A percentile compares a stretch with the other conserved stretches of the same genome.
These are phyloP conservation scores for Noctilio leporinus DNA, from an alignment of 2,113 vertebrate species.

Conservation along the genomic window DNA sequence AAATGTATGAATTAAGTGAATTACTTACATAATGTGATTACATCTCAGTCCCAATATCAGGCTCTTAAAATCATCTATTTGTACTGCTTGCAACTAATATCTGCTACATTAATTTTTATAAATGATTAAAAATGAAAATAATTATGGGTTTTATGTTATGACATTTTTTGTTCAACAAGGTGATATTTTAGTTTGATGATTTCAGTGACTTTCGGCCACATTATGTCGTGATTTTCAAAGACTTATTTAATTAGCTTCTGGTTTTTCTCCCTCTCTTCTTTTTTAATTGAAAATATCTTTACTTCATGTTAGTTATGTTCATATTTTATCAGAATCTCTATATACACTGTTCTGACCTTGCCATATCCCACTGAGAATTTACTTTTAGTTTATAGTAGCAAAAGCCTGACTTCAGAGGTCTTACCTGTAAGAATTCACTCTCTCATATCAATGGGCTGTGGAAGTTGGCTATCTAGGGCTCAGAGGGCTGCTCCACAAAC, in stretches of 20 bases:
- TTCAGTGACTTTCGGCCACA: neutral
- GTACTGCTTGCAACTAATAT: neutral
- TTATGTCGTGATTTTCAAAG: neutral
- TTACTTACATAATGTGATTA: neutral
- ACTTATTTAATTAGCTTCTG: neutral
- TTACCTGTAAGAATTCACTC: neutral
- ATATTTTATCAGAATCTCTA: neutral
- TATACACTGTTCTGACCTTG: neutral
- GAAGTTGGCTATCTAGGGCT: rapidly evolving
- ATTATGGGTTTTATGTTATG: neutral
- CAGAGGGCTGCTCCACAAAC: too few relatives aligned
- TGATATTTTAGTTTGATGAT: neutral
- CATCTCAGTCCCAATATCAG: neutral
- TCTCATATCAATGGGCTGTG: neutral
- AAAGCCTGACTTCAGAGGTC: neutral
- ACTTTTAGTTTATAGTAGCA: neutral
- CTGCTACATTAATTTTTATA: neutral
- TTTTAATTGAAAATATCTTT: neutral
- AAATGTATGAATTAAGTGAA: neutral
- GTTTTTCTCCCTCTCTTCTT: neutral
- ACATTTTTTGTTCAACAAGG: neutral
- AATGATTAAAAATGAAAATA: neutral
- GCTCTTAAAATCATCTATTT: neutral
- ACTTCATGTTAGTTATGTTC: neutral
- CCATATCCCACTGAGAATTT: neutral